Evolutionary conservation across 2,888 invertebrate species (phyloP).

Genomic region (Antheraea yamamai): DNA sequence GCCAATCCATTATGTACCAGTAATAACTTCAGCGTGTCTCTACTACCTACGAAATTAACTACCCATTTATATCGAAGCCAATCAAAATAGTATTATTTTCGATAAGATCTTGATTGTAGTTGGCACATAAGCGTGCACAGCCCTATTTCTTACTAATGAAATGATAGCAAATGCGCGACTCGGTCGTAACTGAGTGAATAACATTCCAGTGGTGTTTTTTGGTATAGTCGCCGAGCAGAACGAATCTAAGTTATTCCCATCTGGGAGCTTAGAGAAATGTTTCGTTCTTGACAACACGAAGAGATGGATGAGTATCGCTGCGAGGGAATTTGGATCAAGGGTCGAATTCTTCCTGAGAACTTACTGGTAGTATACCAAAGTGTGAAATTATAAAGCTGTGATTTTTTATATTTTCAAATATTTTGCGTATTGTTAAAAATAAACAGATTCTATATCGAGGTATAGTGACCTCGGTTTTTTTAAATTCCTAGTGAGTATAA

Average conservation of each 20-base stretch:
- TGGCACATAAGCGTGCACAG: background rate
- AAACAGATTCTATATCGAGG: too few species aligned
- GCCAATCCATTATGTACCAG: too few species aligned
- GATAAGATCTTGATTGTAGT: background rate
- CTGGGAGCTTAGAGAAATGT: conserved; percentile 11
- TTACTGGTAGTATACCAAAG: background rate
- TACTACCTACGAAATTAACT: too few species aligned
- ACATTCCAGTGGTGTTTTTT: conserved; percentile 73
- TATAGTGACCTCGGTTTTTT: too few species aligned
- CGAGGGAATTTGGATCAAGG: background rate
- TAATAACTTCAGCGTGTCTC: too few species aligned
- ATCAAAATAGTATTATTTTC: too few species aligned
- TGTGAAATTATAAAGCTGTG: background rate
- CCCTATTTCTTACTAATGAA: conserved; percentile 14
- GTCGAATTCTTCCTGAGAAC: background rate
- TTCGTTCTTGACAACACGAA: conserved; percentile 22
- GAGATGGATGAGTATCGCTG: background rate
- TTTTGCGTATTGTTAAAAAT: too few species aligned
- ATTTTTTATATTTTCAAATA: background rate
- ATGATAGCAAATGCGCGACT: conserved; percentile 10
- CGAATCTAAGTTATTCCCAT: conserved; percentile 56
- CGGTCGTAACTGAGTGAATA: conserved; percentile 57
- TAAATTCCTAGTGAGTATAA: too few species aligned
- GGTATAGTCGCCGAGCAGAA: conserved; percentile 60
- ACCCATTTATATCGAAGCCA: too few species aligned